Percentiles rank a stretch among this genome's conserved stretches.
Conservation (phyloP, 2,797 vertebrate species). For the Pipistrellus pygmaeus region DNA sequence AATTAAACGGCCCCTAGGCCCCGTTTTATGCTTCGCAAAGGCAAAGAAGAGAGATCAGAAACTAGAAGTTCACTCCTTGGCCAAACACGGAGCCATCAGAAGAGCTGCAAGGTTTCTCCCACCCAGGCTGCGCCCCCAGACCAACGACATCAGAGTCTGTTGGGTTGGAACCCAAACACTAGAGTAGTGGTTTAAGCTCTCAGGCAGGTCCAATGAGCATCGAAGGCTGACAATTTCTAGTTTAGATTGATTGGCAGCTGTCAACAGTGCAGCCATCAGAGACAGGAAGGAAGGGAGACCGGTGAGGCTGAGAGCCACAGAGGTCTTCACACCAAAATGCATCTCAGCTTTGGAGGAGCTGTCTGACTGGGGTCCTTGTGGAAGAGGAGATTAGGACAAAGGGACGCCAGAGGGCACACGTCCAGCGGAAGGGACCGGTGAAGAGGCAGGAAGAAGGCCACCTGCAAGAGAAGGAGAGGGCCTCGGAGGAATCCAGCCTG, state of each 20-base stretch:
- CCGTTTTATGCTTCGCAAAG: conserved; percentile 31
- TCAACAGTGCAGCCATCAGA: neutral
- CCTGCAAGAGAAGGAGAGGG: neutral
- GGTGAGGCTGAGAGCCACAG: neutral
- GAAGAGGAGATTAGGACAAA: neutral
- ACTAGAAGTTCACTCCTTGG: neutral
- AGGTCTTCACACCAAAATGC: neutral
- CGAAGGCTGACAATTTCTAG: neutral
- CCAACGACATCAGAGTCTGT: neutral
- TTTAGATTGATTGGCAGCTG: neutral
- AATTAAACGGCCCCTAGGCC: conserved; percentile 30
- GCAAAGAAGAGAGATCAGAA: too few species aligned
- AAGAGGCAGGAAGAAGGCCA: neutral
- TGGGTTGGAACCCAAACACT: neutral
- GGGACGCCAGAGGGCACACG: neutral
- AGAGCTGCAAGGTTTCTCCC: neutral
- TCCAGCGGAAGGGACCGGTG: neutral
- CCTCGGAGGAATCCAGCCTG: neutral
- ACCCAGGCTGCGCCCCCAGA: neutral
- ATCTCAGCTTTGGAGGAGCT: neutral
- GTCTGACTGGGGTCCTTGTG: neutral
- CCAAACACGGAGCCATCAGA: neutral
- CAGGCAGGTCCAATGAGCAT: neutral
- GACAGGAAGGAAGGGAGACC: neutral
- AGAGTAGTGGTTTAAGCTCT: neutral